Conservation (phyloP, 2,113 vertebrate species). For the Nasalis larvatus region DNA sequence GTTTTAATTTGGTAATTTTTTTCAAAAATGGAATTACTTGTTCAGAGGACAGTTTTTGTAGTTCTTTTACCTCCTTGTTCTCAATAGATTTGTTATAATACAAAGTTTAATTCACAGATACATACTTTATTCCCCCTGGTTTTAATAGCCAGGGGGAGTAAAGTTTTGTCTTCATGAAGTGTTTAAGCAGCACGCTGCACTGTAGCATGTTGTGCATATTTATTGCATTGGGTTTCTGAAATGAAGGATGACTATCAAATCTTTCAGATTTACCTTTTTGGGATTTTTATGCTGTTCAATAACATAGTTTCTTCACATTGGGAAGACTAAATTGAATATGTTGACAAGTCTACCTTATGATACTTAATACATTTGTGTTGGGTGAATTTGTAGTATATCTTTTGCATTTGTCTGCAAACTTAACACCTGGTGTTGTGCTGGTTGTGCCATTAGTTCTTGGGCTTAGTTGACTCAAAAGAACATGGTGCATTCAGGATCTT, state of each 20-base stretch:
- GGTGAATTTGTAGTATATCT: neutral
- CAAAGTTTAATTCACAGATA: neutral
- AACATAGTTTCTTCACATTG: neutral
- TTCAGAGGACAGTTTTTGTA: neutral
- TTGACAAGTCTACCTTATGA: neutral
- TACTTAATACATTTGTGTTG: neutral
- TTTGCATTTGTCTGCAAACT: neutral
- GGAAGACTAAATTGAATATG: neutral
- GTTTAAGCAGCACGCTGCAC: neutral
- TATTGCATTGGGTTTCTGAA: neutral
- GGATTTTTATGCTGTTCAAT: neutral
- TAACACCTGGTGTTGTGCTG: neutral
- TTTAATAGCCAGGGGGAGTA: neutral
- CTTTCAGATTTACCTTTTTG: neutral
- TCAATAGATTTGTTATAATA: neutral
- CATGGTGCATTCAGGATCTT: neutral
- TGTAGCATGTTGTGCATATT: neutral
- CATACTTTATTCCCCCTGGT: neutral
- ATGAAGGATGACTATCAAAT: neutral
- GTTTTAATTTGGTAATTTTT: neutral
- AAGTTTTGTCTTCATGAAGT: neutral
- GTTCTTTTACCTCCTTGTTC: neutral
- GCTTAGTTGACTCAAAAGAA: neutral
- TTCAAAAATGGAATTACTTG: constrained; percentile 1
- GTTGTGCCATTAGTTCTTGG: neutral